Conservation (phyloP, 2,113 vertebrate species). For the Proterorhinus semilunaris region DNA sequence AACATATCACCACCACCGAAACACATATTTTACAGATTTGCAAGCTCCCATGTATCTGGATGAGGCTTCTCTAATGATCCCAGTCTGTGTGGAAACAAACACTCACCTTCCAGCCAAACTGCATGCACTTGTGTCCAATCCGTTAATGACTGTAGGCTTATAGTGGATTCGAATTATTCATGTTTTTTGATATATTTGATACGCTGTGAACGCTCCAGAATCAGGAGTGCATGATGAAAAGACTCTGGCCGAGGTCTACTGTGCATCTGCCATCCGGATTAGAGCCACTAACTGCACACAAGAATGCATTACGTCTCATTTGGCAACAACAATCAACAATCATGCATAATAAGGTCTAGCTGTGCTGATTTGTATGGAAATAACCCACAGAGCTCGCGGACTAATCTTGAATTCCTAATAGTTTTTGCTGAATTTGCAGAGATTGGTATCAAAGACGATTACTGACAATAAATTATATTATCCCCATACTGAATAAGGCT, state of each 20-base stretch:
- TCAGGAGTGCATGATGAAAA: not conserved
- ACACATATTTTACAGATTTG: not conserved
- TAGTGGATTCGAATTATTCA: conserved; percentile 5
- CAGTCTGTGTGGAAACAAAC: conserved; percentile 17
- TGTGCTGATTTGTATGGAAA: not conserved
- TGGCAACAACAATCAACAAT: conserved; percentile 13
- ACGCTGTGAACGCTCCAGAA: conserved; percentile 10
- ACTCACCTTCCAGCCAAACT: conserved; percentile 14
- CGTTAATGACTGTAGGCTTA: conserved; percentile 11
- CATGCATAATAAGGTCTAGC: conserved; percentile 9
- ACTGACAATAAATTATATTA: not conserved
- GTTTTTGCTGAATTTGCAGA: not conserved
- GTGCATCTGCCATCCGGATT: conserved; percentile 9
- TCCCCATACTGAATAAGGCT: not conserved
- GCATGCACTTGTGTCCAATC: conserved; percentile 5
- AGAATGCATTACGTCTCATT: not conserved
- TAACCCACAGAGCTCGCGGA: not conserved
- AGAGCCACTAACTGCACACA: conserved; percentile 4
- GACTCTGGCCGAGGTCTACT: conserved; percentile 9
- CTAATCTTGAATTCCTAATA: not conserved
- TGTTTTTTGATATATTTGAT: conserved; percentile 7
- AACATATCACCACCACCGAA: conserved; percentile 17
- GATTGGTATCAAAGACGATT: not conserved
- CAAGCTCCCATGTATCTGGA: not conserved
- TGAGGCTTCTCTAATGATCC: conserved; percentile 12